Base-by-base conservation (phyloP, 2,797 vertebrate species). In the Fratercula arctica region DNA sequence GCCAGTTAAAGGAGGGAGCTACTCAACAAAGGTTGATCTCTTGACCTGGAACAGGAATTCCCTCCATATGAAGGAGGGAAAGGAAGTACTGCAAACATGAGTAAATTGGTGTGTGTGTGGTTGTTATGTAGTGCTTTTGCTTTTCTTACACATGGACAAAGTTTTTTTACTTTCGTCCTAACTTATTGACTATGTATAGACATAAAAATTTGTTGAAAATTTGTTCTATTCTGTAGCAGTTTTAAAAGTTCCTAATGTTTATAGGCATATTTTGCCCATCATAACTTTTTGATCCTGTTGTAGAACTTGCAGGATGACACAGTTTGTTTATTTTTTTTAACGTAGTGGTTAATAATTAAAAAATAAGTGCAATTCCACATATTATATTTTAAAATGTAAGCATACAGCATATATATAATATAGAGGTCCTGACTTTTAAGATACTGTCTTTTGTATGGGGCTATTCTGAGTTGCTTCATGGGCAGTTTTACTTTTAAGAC, bases 1-100 rank as follows among this genome's bases (percentile, higher is more conserved):
- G 67, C 78, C 70, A 45, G 35, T 81, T 96, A 89, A 91, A 84
- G 41, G 73, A 91, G 86, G 73, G 63, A 89, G 84, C 63, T 95
- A 23, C 25, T 88, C 53, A 79, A 31, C 54, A 89, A 69, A 95
- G 28, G 9, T 91, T 96, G 83, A 79, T 20, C 66, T 43, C 17
- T 95, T 37, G n/a, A 20, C 60, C 83, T 96, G 83, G 85, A 87
- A 69, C 79, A 93, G 77, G 69, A 73, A 84, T 72, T 86, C 18
- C 50, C 21, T 74, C 33, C 7, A 3, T 90, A 86, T 68, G 87
- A 53, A 63, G 81, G 85, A 93, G 82, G 85, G 85, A 96, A 89
- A 88, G 46, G 77, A 95, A 87, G 21, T 94, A 41, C 64, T 87
- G 29, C 41, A 56, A 79, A 91, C 46, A 43, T 96, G 95, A 97